Evolutionary conservation across 2,113 vertebrate species (phyloP), one percentile per base, ranked within the genome.

Genomic region (Tenrec ecaudatus): DNA sequence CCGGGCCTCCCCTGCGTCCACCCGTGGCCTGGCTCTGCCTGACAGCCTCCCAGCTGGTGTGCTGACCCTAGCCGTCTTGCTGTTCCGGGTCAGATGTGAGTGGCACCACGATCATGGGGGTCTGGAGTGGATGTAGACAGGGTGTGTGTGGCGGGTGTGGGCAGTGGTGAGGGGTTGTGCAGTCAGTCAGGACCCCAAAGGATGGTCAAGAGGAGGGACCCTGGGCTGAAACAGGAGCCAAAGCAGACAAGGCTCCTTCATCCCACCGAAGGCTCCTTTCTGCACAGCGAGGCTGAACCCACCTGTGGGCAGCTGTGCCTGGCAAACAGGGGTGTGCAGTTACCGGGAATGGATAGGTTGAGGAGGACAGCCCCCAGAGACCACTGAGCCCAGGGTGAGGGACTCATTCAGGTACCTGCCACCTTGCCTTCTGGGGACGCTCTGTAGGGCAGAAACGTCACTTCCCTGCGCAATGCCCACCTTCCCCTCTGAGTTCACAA

Each of bases 341-440:
- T 10, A 29, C 9, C 16, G 14, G 68, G 16, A 6, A 6, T 33
- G 40, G 40, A 40, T 40, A 40, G 40, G 40, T 40, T 3, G 40
- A 22, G 11, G 68, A 0, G 1, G 6, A 53, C 22, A 20, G 23
- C 58, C 16, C 11, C 60, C 16, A 68, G 0, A 2, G 2, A 11
- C 1, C 17, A 19, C 3, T n/a, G 15, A 15, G 9, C 8, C 0
- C 10, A 43, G 23, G 22, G 19, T 22, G 20, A 90, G 8, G 15
- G 15, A 17, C 27, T 27, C 12, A 1, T 8, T 0, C 6, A 5
- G 33, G 36, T 3, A 1, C 17, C 53, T 4, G 0, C 1, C 2
- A 22, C 0, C 0, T 14, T 38, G n/a, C 11, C 3, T 10, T 1
- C 10, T 3, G 14, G 6, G 16, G 11, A 58, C 33, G 64, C 22